Evolutionary conservation across 1,140 invertebrate genomes (phyloP).

Genomic region (Samia ricini): DNA sequence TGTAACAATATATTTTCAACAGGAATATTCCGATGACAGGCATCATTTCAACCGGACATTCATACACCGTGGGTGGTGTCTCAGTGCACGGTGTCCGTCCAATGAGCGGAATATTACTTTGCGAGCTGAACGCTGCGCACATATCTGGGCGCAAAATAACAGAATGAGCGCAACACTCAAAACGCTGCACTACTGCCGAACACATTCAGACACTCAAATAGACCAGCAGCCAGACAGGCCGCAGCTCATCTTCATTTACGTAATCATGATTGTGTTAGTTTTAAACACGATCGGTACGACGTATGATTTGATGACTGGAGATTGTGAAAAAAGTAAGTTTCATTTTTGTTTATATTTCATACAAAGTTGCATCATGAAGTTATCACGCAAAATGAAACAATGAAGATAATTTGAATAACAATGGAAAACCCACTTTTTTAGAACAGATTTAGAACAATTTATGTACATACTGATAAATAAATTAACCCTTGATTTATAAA

Average conservation of each 20-base stretch:
- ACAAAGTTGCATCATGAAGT: too few relatives aligned
- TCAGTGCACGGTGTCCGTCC: conserved; percentile 1
- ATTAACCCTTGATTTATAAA: too few relatives aligned
- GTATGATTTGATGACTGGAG: not conserved
- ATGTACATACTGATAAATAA: too few relatives aligned
- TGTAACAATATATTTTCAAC: not conserved
- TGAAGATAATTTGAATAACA: too few relatives aligned
- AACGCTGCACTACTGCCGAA: conserved; percentile 4
- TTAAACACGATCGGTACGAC: conserved; percentile 4
- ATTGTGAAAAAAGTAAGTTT: conserved; percentile 6
- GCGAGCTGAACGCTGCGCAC: not conserved
- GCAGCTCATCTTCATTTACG: conserved; percentile 3
- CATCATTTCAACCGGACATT: conserved; percentile 7
- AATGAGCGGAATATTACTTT: not conserved
- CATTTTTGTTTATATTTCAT: too few relatives aligned
- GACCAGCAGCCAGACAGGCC: not conserved
- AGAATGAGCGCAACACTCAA: not conserved
- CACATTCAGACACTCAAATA: not conserved
- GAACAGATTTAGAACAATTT: too few relatives aligned
- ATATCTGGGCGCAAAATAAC: not conserved
- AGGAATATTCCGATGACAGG: conserved; percentile 6
- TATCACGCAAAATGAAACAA: too few relatives aligned
- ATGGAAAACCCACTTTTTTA: too few relatives aligned
- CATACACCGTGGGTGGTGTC: conserved; percentile 9
- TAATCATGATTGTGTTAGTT: not conserved